Evolutionary conservation across 2,888 invertebrate genomes (phyloP), one percentile per base, ranked within the genome.

Genomic region (Anaspis maculata): DNA sequence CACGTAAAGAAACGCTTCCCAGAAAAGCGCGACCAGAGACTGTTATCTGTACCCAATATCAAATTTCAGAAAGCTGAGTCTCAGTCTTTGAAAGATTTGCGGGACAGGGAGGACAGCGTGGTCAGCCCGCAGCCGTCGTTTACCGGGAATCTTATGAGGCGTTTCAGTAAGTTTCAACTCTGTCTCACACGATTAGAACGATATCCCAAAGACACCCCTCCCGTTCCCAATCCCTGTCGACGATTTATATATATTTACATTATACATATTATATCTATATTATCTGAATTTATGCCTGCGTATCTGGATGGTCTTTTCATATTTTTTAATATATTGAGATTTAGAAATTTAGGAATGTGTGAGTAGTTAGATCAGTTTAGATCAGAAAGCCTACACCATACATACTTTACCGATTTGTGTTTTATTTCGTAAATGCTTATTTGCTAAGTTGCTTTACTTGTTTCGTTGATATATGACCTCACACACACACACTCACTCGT

Each of bases 131-230:
- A 70, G 49, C 66, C 70, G 36, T 68, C 79, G 42, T 78, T 83
- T 70, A 77, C 82, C 52, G 80, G 82, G 61, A 79, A 73, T 72
- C 71, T 86, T 54, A 82, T 83, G 72, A 76, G 86, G 65, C 79
- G 85, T 73, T 84, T 86, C 78, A 85, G 87, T 88, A 85, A 88
- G 88, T 87, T 76, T 71, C 65, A 64, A 62, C 56, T 66, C 52
- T 54, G 48, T 41, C 41, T 42, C 32, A 34, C 29, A 19, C 19
- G 9, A 19, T 19, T 19, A 19, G n/a, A n/a, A 19, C 19, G 19
- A 19, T 19, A 19, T 19, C 5, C 5, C 19, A 6, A 19, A 6
- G 9, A 19, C 9, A 19, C 9, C 23, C 30, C 13, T 12, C 4
- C 13, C 22, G 14, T 22, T 13, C 30, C 23, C 19, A 6, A 5